Percentiles rank a stretch among this genome's conserved stretches.
phyloP scores from a whole-genome alignment of 1,140 invertebrate species.

The Streblospio benedicti region DNA sequence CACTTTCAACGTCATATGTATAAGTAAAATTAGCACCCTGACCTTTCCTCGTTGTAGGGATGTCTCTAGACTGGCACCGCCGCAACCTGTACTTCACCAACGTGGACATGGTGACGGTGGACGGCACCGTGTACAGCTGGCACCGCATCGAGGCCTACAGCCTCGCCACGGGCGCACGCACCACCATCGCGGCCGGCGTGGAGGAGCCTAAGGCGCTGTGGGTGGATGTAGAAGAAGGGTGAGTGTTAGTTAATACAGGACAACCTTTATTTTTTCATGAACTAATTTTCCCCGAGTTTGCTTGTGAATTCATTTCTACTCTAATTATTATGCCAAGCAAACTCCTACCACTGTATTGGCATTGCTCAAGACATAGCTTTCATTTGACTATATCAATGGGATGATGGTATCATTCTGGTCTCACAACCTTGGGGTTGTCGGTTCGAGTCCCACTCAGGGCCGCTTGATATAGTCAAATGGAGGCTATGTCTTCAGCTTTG shows the following conservation, averaged over 20 bases:
- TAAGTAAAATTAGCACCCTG: no score
- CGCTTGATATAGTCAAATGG: no score
- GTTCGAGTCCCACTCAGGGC: no score
- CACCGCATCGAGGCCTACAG: conserved; percentile 28
- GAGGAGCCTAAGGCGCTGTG: conserved; percentile 26
- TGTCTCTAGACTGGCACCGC: conserved; percentile 26
- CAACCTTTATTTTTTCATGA: background rate
- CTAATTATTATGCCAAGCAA: background rate
- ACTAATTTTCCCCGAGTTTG: background rate
- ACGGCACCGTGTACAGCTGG: conserved; percentile 27
- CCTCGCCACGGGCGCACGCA: conserved; percentile 19
- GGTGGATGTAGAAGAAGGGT: conserved; percentile 27
- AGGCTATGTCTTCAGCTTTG: no score
- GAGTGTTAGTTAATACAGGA: background rate
- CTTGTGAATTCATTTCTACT: background rate
- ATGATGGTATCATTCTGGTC: no score
- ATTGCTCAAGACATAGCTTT: background rate
- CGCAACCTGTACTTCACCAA: conserved; percentile 13
- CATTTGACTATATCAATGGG: background rate
- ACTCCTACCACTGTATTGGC: background rate
- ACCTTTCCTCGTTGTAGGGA: no score
- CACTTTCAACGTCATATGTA: no score
- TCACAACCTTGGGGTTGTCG: no score
- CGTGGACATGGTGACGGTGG: conserved; percentile 12
- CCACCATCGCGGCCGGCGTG: conserved; percentile 24